Percentiles rank a stretch among this genome's conserved stretches.
These are phyloP conservation scores for Neodontobutis hainanensis DNA, from an alignment of 2,113 vertebrate genomes.

Conservation along the genomic window DNA sequence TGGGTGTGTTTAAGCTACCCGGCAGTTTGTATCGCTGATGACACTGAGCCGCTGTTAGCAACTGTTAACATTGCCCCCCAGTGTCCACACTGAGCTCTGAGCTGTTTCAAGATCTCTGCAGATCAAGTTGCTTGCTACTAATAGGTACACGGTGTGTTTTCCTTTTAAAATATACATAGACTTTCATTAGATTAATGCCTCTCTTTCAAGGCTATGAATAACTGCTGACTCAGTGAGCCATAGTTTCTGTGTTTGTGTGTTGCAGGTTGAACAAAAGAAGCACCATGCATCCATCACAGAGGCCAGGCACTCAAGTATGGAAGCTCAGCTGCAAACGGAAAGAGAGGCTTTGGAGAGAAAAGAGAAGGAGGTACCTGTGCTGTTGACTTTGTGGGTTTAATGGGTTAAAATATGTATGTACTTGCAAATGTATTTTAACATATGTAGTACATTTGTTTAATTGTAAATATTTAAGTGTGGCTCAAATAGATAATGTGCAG, in stretches of 20 bases:
- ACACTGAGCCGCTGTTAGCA: constrained; percentile 46
- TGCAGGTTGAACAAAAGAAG: constrained; percentile 86
- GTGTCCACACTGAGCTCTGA: constrained; percentile 43
- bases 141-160: not conserved
- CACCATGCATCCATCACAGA: constrained; percentile 79
- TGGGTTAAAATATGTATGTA: too few relatives aligned
- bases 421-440: not conserved
- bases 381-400: too few relatives aligned
- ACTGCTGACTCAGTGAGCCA: constrained; percentile 39
- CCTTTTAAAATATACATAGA: constrained; percentile 6
- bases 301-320: constrained; percentile 82
- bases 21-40: constrained; percentile 35
- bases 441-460: not conserved
- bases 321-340: constrained; percentile 92
- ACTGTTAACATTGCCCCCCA: constrained; percentile 60
- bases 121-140: not conserved
- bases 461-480: too few relatives aligned
- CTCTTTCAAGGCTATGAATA: constrained; percentile 5
- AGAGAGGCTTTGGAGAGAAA: constrained; percentile 95
- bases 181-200: not conserved
- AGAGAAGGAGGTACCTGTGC: constrained; percentile 89
- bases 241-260: constrained; percentile 45
- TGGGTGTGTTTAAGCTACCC: constrained; percentile 49
- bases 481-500: too few relatives aligned
- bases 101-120: constrained; percentile 10